Percentiles rank a stretch among this genome's conserved stretches.
Evolutionary conservation across 2,797 vertebrate species (phyloP).

Genomic region (Steatocranus sp.): DNA sequence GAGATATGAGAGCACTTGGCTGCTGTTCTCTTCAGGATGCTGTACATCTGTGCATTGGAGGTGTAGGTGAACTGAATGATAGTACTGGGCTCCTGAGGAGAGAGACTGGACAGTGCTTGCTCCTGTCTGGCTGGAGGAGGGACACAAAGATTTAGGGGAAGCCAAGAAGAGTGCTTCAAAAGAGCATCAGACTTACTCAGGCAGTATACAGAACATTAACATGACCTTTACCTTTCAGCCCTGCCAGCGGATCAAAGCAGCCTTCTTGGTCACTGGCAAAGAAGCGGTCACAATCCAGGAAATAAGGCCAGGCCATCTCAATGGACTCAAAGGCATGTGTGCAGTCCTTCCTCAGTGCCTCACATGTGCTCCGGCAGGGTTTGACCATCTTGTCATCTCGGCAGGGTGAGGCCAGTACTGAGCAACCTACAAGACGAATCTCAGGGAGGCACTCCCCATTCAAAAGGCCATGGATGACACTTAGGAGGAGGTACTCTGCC

Average conservation of each 20-base stretch:
- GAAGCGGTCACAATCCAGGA: constrained; percentile 90
- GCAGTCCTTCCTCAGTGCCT: constrained; percentile 81
- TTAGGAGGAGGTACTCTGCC: constrained; percentile 89
- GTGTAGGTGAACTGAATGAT: constrained; percentile 89
- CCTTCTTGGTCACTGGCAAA: constrained; percentile 84
- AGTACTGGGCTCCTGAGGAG: constrained; percentile 77
- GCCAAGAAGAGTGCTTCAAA: background rate
- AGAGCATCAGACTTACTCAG: background rate
- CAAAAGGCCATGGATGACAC: constrained; percentile 86
- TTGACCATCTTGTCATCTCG: constrained; percentile 70
- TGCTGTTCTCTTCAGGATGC: constrained; percentile 82
- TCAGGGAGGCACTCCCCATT: constrained; percentile 93
- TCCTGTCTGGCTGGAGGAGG: constrained; percentile 72
- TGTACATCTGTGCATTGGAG: constrained; percentile 87
- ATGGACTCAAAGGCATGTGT: constrained; percentile 87
- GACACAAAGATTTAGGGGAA: background rate
- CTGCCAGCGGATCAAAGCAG: constrained; percentile 86
- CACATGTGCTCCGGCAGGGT: constrained; percentile 87
- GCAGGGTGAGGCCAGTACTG: constrained; percentile 87
- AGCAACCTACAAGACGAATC: constrained; percentile 89
- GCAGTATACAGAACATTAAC: background rate
- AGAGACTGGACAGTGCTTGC: constrained; percentile 53
- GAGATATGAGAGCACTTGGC: constrained; percentile 87
- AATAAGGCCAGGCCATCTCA: constrained; percentile 98
- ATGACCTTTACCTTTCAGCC: constrained; percentile 78